Conservation (phyloP, 1,140 invertebrate species). For the Aricia agestis region DNA sequence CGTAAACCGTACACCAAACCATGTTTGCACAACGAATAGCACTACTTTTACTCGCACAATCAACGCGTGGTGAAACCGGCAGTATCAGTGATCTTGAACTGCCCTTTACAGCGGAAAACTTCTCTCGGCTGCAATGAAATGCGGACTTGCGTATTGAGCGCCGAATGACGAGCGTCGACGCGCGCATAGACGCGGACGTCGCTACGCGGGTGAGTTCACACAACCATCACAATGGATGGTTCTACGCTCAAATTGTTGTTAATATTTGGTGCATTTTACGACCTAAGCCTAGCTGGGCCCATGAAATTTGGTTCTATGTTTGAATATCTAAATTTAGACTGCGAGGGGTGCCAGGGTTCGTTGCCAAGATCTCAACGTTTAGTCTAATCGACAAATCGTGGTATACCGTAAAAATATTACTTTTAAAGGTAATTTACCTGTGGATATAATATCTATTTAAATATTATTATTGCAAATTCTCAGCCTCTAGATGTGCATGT, state of each 20-base stretch:
- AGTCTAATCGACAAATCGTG: neutral
- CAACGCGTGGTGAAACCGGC: conserved; percentile 43
- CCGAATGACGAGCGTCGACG: conserved; percentile 51
- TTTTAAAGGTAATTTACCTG: neutral
- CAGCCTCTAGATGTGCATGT: neutral
- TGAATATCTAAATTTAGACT: neutral
- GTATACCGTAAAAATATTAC: neutral
- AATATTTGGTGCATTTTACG: neutral
- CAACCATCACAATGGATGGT: conserved; percentile 16
- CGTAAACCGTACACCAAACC: conserved; percentile 64
- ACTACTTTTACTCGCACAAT: conserved; percentile 44
- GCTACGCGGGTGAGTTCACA: conserved; percentile 39
- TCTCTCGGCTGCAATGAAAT: conserved; percentile 50
- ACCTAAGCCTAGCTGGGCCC: neutral
- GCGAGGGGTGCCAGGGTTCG: neutral
- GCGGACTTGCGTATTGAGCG: conserved; percentile 63
- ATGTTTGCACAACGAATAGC: conserved; percentile 46
- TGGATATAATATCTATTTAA: neutral
- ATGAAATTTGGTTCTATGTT: conserved; percentile 9
- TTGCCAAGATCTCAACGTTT: neutral
- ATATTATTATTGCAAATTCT: neutral
- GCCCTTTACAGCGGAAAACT: conserved; percentile 64
- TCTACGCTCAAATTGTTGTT: neutral
- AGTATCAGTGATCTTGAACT: conserved; percentile 71
- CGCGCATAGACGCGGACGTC: conserved; percentile 50